These are phyloP conservation scores for Eretmochelys imbricata DNA, from an alignment of 2,113 vertebrate genomes.

Conservation along the genomic window DNA sequence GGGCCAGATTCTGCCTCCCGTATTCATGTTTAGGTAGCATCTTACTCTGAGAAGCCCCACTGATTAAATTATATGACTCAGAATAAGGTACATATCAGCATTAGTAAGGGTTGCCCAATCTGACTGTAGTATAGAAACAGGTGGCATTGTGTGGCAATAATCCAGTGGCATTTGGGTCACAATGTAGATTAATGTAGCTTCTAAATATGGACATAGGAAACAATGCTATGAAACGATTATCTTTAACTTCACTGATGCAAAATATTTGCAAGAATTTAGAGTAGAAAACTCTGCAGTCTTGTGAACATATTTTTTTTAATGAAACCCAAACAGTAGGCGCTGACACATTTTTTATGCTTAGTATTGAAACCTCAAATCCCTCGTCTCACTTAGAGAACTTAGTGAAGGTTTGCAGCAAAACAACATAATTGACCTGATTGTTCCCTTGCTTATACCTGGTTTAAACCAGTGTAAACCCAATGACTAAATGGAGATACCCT, in stretches of 20 bases:
- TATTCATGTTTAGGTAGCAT: neutral
- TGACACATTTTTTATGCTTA: neutral
- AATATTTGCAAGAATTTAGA: neutral
- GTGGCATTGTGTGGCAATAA: neutral
- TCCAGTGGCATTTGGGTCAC: neutral
- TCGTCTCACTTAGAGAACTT: neutral
- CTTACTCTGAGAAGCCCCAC: neutral
- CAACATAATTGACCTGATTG: neutral
- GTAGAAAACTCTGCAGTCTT: neutral
- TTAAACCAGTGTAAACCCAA: neutral
- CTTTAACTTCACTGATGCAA: neutral
- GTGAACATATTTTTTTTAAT: neutral
- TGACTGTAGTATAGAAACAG: neutral
- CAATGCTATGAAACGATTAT: neutral
- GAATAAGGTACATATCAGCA: neutral
- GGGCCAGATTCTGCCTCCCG: neutral
- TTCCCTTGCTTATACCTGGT: neutral
- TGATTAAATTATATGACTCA: rapidly evolving
- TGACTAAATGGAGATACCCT: neutral
- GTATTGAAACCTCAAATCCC: neutral
- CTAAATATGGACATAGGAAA: neutral
- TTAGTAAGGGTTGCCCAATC: neutral
- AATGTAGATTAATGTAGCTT: neutral
- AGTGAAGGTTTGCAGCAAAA: neutral
- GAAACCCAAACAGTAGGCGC: neutral